These are phyloP conservation scores for Portunus trituberculatus DNA, from an alignment of 1,140 invertebrate species.

Conservation along the genomic window DNA sequence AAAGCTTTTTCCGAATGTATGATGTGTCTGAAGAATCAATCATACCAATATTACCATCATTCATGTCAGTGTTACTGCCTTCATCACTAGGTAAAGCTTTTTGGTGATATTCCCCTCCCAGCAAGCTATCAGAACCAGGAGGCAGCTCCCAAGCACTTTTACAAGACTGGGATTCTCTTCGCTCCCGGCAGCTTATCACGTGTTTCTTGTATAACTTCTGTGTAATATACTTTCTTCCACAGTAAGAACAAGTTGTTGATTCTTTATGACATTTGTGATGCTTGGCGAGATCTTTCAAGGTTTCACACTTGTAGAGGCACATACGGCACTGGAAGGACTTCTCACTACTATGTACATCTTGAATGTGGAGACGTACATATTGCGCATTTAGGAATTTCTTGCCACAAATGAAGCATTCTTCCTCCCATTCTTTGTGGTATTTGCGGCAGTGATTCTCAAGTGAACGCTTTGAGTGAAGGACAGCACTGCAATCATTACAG, in stretches of 20 bases:
- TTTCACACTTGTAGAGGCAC: constrained; percentile 24
- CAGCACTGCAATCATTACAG: constrained; percentile 55
- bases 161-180: not conserved
- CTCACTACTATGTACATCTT: constrained; percentile 18
- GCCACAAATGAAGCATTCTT: constrained; percentile 58
- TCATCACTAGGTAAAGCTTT: not conserved
- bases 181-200: constrained; percentile 21
- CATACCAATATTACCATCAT: not conserved
- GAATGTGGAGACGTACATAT: constrained; percentile 53
- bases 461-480: constrained; percentile 58
- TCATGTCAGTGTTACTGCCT: not conserved
- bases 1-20: not conserved
- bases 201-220: constrained; percentile 44
- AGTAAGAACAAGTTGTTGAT: constrained; percentile 40
- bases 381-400: constrained; percentile 44
- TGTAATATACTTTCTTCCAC: constrained; percentile 58
- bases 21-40: not conserved
- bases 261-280: constrained; percentile 51
- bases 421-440: constrained; percentile 60
- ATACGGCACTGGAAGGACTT: constrained; percentile 44
- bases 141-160: not conserved
- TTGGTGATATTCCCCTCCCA: not conserved
- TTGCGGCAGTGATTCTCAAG: constrained; percentile 52
- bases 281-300: constrained; percentile 39
- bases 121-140: not conserved